These are phyloP conservation scores for Creontiades dilutus DNA, from an alignment of 2,888 invertebrate genomes.

Conservation along the genomic window DNA sequence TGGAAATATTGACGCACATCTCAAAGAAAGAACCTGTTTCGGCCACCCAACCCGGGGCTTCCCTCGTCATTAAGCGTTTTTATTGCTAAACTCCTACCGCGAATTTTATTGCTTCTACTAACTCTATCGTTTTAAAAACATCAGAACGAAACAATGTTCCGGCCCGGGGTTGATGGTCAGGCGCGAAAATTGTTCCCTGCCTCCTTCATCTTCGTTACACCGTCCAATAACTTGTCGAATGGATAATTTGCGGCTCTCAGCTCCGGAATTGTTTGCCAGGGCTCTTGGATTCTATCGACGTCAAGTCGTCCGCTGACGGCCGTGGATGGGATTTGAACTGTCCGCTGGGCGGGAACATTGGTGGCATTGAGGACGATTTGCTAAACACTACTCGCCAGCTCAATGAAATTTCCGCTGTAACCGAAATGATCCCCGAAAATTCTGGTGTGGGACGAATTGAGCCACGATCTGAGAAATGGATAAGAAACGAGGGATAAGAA, in stretches of 20 bases:
- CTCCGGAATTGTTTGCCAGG: background rate
- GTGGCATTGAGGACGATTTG: no score
- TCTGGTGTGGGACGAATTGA: no score
- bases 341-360: no score
- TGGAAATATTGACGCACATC: background rate
- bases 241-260: background rate
- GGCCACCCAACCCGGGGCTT: constrained; percentile 6
- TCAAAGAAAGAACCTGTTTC: background rate
- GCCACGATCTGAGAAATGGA: no score
- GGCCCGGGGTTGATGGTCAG: background rate
- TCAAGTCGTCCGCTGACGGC: no score
- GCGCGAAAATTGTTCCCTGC: constrained; percentile 1
- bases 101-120: constrained; percentile 27
- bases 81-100: background rate
- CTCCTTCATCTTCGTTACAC: constrained; percentile 20
- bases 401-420: no score
- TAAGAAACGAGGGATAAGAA: no score
- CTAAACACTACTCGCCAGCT: no score
- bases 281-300: no score
- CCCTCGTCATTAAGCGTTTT: background rate
- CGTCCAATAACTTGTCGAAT: constrained; percentile 25
- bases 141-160: background rate
- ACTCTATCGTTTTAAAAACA: constrained; percentile 21
- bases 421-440: no score
- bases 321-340: no score